These are phyloP conservation scores for Anhinga rufa DNA, from an alignment of 2,113 vertebrate species.

Conservation along the genomic window DNA sequence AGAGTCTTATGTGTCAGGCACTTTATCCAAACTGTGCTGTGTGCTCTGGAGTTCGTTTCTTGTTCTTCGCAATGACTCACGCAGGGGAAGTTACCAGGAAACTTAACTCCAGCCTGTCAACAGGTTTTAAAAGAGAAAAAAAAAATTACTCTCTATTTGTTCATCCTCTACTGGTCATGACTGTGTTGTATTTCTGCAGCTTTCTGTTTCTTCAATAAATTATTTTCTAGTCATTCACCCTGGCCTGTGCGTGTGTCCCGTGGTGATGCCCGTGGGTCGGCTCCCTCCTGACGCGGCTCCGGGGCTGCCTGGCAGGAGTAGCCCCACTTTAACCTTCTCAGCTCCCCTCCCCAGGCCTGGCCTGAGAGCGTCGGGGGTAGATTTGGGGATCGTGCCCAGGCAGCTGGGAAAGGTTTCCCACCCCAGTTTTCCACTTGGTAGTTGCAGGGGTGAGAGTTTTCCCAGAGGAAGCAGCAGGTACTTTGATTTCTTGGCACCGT, in stretches of 20 bases:
- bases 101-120: constrained; percentile 35
- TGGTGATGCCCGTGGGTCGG: background rate
- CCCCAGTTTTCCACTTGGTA: background rate
- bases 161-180: constrained; percentile 67
- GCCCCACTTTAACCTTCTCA: background rate
- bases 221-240: constrained; percentile 76
- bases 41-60: constrained; percentile 57
- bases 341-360: background rate
- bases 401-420: background rate
- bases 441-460: background rate
- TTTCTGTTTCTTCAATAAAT: constrained; percentile 81
- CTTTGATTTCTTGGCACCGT: background rate
- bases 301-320: background rate
- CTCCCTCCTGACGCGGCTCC: background rate
- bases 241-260: background rate
- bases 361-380: background rate
- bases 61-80: background rate
- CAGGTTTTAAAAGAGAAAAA: constrained; percentile 43
- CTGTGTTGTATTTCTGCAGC: constrained; percentile 76
- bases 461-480: background rate
- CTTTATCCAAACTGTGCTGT: constrained; percentile 67
- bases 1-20: constrained; percentile 67
- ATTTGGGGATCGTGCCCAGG: background rate
- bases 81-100: constrained; percentile 20
- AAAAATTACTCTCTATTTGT: constrained; percentile 48